These are phyloP conservation scores for Cepaea hortensis DNA, from an alignment of 2,888 invertebrate genomes.

Conservation along the genomic window DNA sequence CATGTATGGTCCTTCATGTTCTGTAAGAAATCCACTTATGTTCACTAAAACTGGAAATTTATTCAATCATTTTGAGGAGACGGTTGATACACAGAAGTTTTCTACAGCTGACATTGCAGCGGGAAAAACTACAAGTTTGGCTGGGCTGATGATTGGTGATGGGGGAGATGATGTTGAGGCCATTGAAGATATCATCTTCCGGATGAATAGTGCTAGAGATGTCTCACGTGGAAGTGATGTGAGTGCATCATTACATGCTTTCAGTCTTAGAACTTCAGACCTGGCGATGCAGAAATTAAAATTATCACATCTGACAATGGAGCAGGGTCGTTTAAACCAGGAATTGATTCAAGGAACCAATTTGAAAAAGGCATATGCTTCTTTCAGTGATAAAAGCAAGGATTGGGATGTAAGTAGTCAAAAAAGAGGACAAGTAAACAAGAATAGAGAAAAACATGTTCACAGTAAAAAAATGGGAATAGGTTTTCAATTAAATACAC, in stretches of 20 bases:
- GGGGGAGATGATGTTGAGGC: background rate
- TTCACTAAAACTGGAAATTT: background rate
- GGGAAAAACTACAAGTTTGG: background rate
- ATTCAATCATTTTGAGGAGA: background rate
- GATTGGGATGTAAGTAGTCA: background rate
- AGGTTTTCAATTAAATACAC: background rate
- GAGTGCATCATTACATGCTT: background rate
- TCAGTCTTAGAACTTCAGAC: background rate
- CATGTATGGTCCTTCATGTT: background rate
- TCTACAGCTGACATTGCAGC: background rate
- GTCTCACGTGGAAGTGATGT: background rate
- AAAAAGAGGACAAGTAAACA: constrained; percentile 23
- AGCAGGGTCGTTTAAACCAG: background rate
- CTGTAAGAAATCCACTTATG: background rate
- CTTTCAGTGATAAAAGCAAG: background rate
- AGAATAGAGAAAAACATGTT: background rate
- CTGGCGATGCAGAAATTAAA: background rate
- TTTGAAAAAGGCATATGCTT: background rate
- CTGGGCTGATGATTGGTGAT: background rate
- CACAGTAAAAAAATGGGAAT: constrained; percentile 37
- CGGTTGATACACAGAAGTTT: background rate
- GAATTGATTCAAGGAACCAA: background rate
- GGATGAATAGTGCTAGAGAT: background rate
- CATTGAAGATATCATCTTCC: background rate
- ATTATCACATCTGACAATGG: background rate